Percentiles rank a stretch among this genome's conserved stretches.
Evolutionary conservation across 2,113 vertebrate genomes (phyloP).

Genomic region (Pithys albifrons): DNA sequence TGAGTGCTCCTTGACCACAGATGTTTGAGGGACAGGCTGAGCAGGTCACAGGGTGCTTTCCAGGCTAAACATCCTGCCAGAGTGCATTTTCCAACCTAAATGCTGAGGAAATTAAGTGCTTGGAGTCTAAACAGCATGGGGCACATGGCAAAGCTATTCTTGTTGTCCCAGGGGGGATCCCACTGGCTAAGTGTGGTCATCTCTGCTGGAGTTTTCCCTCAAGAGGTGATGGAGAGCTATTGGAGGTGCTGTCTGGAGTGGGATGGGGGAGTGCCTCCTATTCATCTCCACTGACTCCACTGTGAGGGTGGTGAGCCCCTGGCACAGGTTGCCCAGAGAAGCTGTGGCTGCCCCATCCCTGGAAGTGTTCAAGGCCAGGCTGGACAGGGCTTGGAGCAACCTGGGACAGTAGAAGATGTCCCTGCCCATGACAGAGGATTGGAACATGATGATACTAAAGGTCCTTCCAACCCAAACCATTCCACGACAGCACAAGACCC

Average conservation of each 20-base stretch:
- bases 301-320: background rate
- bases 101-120: fast-evolving
- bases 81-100: background rate
- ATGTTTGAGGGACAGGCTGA: background rate
- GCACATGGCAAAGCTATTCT: fast-evolving
- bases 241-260: background rate
- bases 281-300: background rate
- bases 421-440: background rate
- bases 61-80: background rate
- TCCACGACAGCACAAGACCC: background rate
- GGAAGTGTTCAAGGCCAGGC: fast-evolving
- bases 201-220: background rate
- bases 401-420: background rate
- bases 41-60: background rate
- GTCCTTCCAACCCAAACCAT: background rate
- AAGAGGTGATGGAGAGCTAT: background rate
- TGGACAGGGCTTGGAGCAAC: fast-evolving
- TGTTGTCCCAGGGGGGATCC: background rate
- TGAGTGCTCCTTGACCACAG: fast-evolving
- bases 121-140: fast-evolving
- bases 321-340: background rate
- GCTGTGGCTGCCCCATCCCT: background rate
- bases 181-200: fast-evolving
- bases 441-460: background rate
- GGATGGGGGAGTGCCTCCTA: background rate